phyloP scores from a whole-genome alignment of 2,113 vertebrate species.

The Myotis yumanensis region DNA sequence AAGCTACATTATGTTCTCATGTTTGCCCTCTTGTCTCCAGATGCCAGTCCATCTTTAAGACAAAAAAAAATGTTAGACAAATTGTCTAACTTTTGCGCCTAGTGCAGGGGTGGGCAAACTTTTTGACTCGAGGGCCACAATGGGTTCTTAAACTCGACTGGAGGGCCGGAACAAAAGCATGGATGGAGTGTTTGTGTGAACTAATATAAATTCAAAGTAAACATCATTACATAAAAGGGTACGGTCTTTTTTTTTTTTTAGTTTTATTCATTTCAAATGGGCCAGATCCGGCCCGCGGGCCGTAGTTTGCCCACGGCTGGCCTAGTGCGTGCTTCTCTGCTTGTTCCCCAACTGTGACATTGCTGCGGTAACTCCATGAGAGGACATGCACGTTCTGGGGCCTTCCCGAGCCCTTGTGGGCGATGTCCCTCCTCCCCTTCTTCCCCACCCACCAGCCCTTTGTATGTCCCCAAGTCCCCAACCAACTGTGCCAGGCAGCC shows the following conservation, averaged over 20 bases:
- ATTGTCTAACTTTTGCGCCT: neutral
- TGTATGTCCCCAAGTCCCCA: constrained; percentile 6
- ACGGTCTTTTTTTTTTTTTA: no score
- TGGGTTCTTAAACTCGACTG: no score
- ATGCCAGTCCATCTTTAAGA: neutral
- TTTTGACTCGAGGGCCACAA: no score
- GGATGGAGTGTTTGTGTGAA: no score
- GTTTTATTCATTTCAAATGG: no score
- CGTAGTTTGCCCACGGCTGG: no score
- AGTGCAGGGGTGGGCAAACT: no score
- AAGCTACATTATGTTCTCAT: neutral
- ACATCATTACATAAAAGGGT: no score
- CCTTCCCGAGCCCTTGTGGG: neutral
- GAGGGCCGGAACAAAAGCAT: no score
- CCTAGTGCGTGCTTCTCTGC: neutral
- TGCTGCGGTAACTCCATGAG: neutral
- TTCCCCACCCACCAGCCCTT: neutral
- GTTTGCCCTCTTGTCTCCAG: neutral
- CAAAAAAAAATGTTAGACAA: neutral
- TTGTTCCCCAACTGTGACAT: neutral
- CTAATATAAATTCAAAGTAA: no score
- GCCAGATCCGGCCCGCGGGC: no score
- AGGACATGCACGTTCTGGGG: neutral
- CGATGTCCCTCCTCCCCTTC: neutral
- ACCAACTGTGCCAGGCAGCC: constrained; percentile 69